Conservation (phyloP, 2,888 invertebrate species). For the Celastrina argiolus region DNA sequence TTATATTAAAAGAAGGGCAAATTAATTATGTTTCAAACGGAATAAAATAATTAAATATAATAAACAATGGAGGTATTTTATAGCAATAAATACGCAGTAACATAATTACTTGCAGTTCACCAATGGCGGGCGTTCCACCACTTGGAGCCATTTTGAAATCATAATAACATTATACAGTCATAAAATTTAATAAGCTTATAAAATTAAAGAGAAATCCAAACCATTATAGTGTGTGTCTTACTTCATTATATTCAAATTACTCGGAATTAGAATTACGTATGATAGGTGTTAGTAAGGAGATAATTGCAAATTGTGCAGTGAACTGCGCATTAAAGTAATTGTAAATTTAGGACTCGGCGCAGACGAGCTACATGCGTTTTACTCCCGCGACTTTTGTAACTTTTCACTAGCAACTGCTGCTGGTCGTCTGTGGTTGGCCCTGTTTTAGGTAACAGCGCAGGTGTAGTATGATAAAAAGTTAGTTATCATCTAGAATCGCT, state of each 20-base stretch:
- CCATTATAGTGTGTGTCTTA: background rate
- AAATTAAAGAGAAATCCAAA: constrained; percentile 16
- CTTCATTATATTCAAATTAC: constrained; percentile 3
- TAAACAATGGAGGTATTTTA: background rate
- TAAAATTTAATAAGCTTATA: constrained; percentile 22
- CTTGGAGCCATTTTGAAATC: constrained; percentile 15
- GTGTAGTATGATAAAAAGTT: too few relatives aligned
- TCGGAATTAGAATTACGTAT: constrained; percentile 1
- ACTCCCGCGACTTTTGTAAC: too few relatives aligned
- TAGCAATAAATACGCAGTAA: background rate
- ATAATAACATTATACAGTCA: constrained; percentile 15
- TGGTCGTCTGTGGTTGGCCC: too few relatives aligned
- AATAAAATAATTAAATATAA: background rate
- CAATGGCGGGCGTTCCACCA: constrained; percentile 6
- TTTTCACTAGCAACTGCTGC: too few relatives aligned
- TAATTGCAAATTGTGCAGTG: background rate
- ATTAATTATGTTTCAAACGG: background rate
- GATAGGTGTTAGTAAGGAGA: background rate
- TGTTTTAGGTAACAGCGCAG: too few relatives aligned
- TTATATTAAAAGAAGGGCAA: background rate
- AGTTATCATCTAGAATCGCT: too few relatives aligned
- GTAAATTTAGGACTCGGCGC: too few relatives aligned
- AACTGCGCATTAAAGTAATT: too few relatives aligned
- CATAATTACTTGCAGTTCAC: background rate
- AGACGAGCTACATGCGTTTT: background rate